Evolutionary conservation across 2,113 vertebrate species (phyloP).

Genomic region (Lampris megalopsis): DNA sequence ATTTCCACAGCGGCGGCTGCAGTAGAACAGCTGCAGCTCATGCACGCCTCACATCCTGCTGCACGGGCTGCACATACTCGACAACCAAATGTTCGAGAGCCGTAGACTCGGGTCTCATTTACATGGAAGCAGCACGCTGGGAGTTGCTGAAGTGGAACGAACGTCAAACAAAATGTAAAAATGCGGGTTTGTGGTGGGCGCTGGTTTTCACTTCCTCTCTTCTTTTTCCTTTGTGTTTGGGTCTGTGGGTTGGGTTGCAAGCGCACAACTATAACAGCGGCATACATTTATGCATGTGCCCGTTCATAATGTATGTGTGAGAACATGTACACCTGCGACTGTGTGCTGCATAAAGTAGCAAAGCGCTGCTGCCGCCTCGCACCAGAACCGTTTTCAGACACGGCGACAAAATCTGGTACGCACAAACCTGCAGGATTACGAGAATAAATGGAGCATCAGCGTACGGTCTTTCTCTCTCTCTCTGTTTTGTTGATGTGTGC

Average conservation of each 20-base stretch:
- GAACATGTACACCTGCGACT: slow-evolving; percentile 23
- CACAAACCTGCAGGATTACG: too few relatives aligned
- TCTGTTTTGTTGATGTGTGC: slow-evolving; percentile 26
- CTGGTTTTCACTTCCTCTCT: slow-evolving; percentile 18
- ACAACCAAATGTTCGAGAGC: slow-evolving; percentile 19
- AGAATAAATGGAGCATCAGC: too few relatives aligned
- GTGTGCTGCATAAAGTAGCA: neutral
- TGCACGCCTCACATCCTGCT: neutral
- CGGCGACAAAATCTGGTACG: too few relatives aligned
- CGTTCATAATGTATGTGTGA: neutral
- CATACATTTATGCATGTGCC: neutral
- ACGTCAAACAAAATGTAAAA: slow-evolving; percentile 40
- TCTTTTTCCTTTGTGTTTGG: slow-evolving; percentile 19
- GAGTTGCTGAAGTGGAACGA: slow-evolving; percentile 35
- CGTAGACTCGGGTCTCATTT: slow-evolving; percentile 22
- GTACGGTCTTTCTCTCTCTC: neutral
- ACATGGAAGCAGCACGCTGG: slow-evolving; percentile 27
- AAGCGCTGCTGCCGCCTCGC: neutral
- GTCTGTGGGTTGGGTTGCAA: neutral
- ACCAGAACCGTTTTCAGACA: too few relatives aligned
- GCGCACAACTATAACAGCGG: neutral
- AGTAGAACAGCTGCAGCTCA: slow-evolving; percentile 9
- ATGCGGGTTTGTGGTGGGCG: slow-evolving; percentile 7
- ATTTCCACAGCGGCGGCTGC: slow-evolving; percentile 12
- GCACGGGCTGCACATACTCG: too few relatives aligned